Evolutionary conservation across 92 coral and sea anemone species (phyloP).

Genomic region (Parazoanthus atlanticus): DNA sequence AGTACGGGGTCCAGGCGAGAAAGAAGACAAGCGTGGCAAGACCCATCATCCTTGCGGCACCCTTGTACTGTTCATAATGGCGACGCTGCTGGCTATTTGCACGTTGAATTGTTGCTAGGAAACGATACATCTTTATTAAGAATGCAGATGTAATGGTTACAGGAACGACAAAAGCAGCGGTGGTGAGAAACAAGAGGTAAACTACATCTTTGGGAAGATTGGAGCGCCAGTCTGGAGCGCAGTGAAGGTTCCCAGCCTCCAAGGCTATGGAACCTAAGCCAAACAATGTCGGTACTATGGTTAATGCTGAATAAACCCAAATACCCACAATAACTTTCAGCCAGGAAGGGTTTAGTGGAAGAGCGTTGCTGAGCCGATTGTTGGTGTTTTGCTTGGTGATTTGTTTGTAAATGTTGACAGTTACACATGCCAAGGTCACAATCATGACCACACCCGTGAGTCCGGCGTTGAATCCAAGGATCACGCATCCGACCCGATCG

Average conservation of each 20-base stretch:
- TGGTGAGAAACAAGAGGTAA: conserved; percentile 38
- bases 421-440: conserved; percentile 12
- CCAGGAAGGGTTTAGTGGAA: background rate
- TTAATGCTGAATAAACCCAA: conserved; percentile 44
- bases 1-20: conserved; percentile 49
- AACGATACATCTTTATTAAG: conserved; percentile 24
- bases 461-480: conserved; percentile 54
- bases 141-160: background rate
- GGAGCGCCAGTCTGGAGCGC: conserved; percentile 65
- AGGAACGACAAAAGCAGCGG: conserved; percentile 39
- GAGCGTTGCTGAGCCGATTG: background rate
- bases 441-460: conserved; percentile 50
- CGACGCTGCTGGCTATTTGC: background rate
- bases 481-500: conserved; percentile 20
- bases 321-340: conserved; percentile 1
- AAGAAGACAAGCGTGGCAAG: conserved; percentile 25
- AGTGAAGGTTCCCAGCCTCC: conserved; percentile 53
- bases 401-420: conserved; percentile 14
- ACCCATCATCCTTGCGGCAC: conserved; percentile 35
- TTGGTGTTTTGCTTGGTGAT: conserved; percentile 5
- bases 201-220: conserved; percentile 1
- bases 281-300: conserved; percentile 49
- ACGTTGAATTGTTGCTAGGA: conserved; percentile 8
- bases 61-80: conserved; percentile 16
- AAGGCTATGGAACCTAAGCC: conserved; percentile 47